phyloP scores from a whole-genome alignment of 2,888 invertebrate genomes.

The Stictocephala bisonia region DNA sequence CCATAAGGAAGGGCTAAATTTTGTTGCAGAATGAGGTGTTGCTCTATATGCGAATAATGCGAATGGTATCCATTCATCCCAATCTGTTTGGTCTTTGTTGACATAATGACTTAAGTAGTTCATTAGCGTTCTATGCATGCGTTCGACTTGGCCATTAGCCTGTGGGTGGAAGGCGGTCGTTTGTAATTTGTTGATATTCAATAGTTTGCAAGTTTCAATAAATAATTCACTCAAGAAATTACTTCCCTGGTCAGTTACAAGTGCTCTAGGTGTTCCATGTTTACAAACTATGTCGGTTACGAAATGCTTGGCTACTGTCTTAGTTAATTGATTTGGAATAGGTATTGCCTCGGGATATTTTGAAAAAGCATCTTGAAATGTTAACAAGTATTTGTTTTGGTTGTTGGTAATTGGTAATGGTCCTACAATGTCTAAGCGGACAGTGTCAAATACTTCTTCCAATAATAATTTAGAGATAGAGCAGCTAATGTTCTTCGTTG shows the following conservation, averaged over 20 bases:
- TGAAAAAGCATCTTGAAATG: neutral
- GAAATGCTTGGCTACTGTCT: neutral
- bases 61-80: slow-evolving; percentile 1
- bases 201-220: slow-evolving; percentile 1
- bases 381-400: neutral
- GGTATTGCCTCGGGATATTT: neutral
- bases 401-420: neutral
- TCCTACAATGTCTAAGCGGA: neutral
- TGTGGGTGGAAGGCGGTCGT: slow-evolving; percentile 10
- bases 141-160: slow-evolving; percentile 6
- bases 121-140: slow-evolving; percentile 3
- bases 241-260: neutral
- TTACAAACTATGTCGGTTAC: slow-evolving; percentile 10
- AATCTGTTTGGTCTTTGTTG: neutral
- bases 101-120: slow-evolving; percentile 18
- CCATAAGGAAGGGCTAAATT: slow-evolving; percentile 7
- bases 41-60: slow-evolving; percentile 14
- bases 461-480: neutral
- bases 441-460: too few relatives aligned
- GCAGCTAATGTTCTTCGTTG: neutral
- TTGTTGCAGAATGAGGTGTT: neutral
- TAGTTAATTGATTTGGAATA: neutral
- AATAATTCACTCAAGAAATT: slow-evolving; percentile 7
- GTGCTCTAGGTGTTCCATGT: neutral
- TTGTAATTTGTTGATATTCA: neutral